Evolutionary conservation across 2,113 vertebrate genomes (phyloP), one percentile per base, ranked within the genome.

Genomic region (Galemys pyrenaicus): DNA sequence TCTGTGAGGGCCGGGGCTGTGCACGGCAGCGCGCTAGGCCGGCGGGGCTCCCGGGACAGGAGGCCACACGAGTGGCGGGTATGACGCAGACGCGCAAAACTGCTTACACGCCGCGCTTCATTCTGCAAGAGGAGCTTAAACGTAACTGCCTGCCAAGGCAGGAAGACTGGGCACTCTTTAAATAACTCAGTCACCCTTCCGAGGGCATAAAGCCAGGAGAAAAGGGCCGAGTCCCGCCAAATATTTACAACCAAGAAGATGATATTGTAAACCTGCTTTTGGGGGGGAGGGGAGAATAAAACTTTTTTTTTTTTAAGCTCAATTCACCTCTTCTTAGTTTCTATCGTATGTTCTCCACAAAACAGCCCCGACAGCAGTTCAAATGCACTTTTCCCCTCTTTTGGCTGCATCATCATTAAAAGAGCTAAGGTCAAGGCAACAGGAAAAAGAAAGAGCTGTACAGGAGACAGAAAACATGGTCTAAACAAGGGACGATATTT

Each of bases 191-290:
- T 54, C n/a, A 62, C 11, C 30, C 39, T 64, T 46, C 1, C 4
- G 16, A 37, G 6, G 13, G 9, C 9, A 20, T 20, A 32, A 44
- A 30, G 39, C 22, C 89, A 22, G 75, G 19, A 49, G 6, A 86
- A 5, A 86, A 49, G 10, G 68, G 28, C 67, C 1, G 22, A 30
- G 79, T 54, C n/a, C 67, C 67, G 28, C 56, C 44, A 92, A 94
- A 92, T 83, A 89, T 67, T 90, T 94, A 94, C 28, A 89, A n/a
- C 86, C 28, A 89, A 83, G 84, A 91, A 92, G 32, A 91, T 86
- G n/a, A 49, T 49, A 80, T 3, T 83, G 26, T 73, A 81, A 84
- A 84, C 84, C 54, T 92, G 60, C 26, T 51, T 91, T 64, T 44
- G n/a, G 2, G n/a, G n/a, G n/a, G n/a, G n/a, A n/a, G 17, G 60